Evolutionary conservation across 2,113 vertebrate species (phyloP).

Genomic region (Isichthys henryi): DNA sequence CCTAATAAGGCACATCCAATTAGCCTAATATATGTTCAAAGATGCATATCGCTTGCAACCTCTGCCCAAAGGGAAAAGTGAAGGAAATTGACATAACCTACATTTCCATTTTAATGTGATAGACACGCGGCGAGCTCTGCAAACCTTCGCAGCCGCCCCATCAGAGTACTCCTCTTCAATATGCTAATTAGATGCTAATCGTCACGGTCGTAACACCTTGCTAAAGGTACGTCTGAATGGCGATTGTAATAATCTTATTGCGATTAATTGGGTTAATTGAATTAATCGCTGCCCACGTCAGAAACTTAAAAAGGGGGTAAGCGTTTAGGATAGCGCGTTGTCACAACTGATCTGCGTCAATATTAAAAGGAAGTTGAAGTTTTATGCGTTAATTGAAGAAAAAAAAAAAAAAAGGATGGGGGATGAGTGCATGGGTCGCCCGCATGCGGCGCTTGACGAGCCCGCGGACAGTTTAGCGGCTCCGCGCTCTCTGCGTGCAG

Average conservation of each 20-base stretch:
- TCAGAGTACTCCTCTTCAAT: constrained; percentile 34
- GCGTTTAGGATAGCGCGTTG: constrained; percentile 50
- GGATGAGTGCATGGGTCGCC: neutral
- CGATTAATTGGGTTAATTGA: constrained; percentile 66
- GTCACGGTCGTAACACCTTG: constrained; percentile 48
- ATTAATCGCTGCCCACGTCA: constrained; percentile 37
- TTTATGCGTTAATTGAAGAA: constrained; percentile 18
- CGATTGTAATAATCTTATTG: constrained; percentile 60
- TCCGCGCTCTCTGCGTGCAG: neutral
- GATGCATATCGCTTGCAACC: constrained; percentile 6
- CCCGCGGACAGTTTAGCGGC: neutral
- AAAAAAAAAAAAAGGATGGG: constrained; percentile 19
- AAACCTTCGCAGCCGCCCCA: neutral
- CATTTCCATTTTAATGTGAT: constrained; percentile 24
- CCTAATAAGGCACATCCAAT: constrained; percentile 21
- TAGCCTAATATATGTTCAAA: constrained; percentile 17
- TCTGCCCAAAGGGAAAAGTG: constrained; percentile 8
- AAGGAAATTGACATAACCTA: constrained; percentile 14
- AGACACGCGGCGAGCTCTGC: neutral
- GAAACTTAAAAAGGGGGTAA: constrained; percentile 48
- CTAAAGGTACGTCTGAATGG: constrained; percentile 57
- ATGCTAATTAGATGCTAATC: constrained; percentile 54
- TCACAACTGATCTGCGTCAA: constrained; percentile 55
- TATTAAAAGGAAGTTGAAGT: constrained; percentile 25
- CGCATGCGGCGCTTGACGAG: neutral